Evolutionary conservation across 1,140 invertebrate genomes (phyloP).

Genomic region (Tachypleus tridentatus): DNA sequence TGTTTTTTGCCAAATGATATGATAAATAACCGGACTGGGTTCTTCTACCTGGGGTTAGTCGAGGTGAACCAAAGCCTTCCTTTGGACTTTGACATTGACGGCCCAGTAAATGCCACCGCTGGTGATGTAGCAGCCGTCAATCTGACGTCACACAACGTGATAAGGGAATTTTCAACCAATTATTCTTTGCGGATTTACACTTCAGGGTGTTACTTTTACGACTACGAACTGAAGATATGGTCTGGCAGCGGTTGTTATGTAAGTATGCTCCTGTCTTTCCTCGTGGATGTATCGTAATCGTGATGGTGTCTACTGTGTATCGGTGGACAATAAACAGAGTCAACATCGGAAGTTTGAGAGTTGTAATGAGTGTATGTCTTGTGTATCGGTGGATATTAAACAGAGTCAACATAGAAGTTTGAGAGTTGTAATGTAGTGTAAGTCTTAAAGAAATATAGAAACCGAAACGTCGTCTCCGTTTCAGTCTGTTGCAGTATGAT

Average conservation of each 20-base stretch:
- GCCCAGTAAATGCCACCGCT: conserved; percentile 18
- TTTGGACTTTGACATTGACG: conserved; percentile 22
- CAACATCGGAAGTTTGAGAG: too few relatives aligned
- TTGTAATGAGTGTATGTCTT: too few relatives aligned
- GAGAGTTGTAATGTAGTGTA: too few relatives aligned
- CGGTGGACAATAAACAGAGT: too few relatives aligned
- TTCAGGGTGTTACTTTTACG: conserved; percentile 30
- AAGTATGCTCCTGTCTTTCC: conserved; percentile 8
- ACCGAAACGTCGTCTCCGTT: too few relatives aligned
- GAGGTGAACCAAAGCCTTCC: conserved; percentile 23
- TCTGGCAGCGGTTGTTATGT: conserved; percentile 28
- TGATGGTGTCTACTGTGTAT: too few relatives aligned
- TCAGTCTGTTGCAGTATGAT: too few relatives aligned
- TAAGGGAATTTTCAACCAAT: conserved; percentile 27
- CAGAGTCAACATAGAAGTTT: too few relatives aligned
- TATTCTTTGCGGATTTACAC: conserved; percentile 29
- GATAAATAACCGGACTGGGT: conserved; percentile 27
- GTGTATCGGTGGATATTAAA: too few relatives aligned
- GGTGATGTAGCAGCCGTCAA: conserved; percentile 11
- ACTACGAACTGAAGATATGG: conserved; percentile 27
- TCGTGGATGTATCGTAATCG: too few relatives aligned
- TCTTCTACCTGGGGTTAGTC: conserved; percentile 28
- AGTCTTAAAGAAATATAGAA: too few relatives aligned
- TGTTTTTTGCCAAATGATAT: conserved; percentile 25
- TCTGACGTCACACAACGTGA: conserved; percentile 6